Evolutionary conservation across 2,113 vertebrate species (phyloP).

Genomic region (Ploceus nigricollis): DNA sequence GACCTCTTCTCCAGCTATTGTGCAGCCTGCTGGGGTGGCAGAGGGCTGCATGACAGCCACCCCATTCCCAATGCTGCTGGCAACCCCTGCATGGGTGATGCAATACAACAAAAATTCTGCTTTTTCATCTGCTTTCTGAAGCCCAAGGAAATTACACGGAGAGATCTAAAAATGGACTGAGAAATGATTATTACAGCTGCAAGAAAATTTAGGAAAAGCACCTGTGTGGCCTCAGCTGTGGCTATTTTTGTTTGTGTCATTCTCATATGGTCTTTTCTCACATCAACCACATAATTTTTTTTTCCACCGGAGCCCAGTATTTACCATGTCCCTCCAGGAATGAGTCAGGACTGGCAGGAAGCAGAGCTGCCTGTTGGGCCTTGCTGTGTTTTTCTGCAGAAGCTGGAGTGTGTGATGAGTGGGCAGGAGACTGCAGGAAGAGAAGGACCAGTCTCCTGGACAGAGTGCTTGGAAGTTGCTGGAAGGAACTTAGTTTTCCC

Average conservation of each 20-base stretch:
- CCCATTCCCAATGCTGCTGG: background rate
- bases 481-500: slow-evolving; percentile 1
- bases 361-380: slow-evolving; percentile 27
- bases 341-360: slow-evolving; percentile 64
- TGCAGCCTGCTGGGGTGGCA: background rate
- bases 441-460: background rate
- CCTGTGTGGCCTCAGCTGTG: background rate
- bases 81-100: background rate
- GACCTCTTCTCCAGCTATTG: background rate
- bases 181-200: background rate
- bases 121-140: background rate
- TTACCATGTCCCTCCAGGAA: slow-evolving; percentile 36
- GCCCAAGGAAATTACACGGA: background rate
- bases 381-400: slow-evolving; percentile 36
- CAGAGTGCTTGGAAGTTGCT: slow-evolving; percentile 42
- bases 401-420: slow-evolving; percentile 29
- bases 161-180: background rate
- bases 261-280: slow-evolving; percentile 17
- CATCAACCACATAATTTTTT: background rate
- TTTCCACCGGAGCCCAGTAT: slow-evolving; percentile 37
- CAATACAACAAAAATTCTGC: background rate
- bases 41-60: background rate
- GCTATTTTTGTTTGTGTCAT: background rate
- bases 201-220: slow-evolving; percentile 8
- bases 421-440: slow-evolving; percentile 50